phyloP scores from a whole-genome alignment of 2,113 vertebrate species.

The Lagenorhynchus albirostris region DNA sequence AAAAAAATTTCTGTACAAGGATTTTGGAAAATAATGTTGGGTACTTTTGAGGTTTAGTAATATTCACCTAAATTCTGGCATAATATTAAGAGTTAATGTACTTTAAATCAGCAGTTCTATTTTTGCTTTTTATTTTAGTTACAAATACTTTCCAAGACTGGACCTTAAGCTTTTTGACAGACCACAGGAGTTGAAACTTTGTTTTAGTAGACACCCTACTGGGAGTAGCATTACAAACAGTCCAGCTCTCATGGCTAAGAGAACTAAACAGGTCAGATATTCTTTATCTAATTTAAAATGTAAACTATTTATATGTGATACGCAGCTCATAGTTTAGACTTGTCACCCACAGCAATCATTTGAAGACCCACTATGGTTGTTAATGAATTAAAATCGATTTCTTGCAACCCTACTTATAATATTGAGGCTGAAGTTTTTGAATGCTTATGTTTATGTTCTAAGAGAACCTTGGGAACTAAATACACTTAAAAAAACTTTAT shows the following conservation, averaged over 20 bases:
- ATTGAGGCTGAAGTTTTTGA: conserved; percentile 9
- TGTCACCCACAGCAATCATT: background rate
- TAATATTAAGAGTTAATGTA: conserved; percentile 52
- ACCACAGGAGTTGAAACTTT: conserved; percentile 87
- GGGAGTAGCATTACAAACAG: conserved; percentile 90
- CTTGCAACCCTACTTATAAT: background rate
- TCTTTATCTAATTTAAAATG: conserved; percentile 55
- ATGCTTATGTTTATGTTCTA: conserved; percentile 21
- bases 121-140: conserved; percentile 83
- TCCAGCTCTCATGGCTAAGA: conserved; percentile 95
- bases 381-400: conserved; percentile 27
- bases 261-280: conserved; percentile 94
- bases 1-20: background rate
- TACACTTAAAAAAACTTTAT: background rate
- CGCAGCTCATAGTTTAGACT: background rate
- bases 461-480: conserved; percentile 28
- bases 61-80: conserved; percentile 27
- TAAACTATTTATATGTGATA: conserved; percentile 41
- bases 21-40: conserved; percentile 18
- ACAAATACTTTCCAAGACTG: conserved; percentile 92
- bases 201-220: conserved; percentile 85
- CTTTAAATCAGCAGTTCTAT: conserved; percentile 60
- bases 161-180: conserved; percentile 92
- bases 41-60: conserved; percentile 38
- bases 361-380: background rate